Conservation (phyloP, 2,113 vertebrate species). For the Larimichthys polyactis region DNA sequence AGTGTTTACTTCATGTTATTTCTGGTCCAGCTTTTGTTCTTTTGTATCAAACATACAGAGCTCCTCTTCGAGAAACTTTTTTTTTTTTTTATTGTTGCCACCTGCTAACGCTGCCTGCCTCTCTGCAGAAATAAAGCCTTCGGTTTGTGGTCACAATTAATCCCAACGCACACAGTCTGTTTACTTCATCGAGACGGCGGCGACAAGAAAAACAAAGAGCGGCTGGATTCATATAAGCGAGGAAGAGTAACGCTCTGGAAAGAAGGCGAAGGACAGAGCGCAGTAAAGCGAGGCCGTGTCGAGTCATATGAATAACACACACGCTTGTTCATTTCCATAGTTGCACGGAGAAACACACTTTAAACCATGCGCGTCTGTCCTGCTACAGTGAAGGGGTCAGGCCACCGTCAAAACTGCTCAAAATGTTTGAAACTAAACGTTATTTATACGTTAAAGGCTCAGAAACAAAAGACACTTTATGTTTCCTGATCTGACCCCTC, state of each 20-base stretch:
- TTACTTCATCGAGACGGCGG: conserved; percentile 28
- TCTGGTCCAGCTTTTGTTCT: conserved; percentile 20
- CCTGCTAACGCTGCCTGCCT: background rate
- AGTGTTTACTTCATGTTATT: background rate
- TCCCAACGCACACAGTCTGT: background rate
- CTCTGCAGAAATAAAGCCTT: conserved; percentile 15
- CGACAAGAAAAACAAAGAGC: conserved; percentile 3
- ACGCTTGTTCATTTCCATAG: conserved; percentile 13
- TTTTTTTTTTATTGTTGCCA: background rate
- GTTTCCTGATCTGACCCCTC: background rate
- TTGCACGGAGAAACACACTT: conserved; percentile 2
- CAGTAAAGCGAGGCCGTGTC: conserved; percentile 4
- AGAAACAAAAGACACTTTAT: too few relatives aligned
- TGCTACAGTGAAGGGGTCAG: conserved; percentile 2
- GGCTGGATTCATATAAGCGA: conserved; percentile 25
- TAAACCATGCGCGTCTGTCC: background rate
- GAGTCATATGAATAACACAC: conserved; percentile 30
- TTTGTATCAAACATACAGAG: background rate
- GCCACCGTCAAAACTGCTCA: conserved; percentile 2
- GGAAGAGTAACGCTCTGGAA: background rate
- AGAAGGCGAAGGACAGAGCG: background rate
- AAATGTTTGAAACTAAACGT: background rate
- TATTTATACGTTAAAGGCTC: too few relatives aligned
- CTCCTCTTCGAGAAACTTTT: background rate
- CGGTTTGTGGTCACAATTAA: conserved; percentile 39